Base-by-base conservation (phyloP, 2,113 vertebrate species). In the Amphiprion ocellaris region DNA sequence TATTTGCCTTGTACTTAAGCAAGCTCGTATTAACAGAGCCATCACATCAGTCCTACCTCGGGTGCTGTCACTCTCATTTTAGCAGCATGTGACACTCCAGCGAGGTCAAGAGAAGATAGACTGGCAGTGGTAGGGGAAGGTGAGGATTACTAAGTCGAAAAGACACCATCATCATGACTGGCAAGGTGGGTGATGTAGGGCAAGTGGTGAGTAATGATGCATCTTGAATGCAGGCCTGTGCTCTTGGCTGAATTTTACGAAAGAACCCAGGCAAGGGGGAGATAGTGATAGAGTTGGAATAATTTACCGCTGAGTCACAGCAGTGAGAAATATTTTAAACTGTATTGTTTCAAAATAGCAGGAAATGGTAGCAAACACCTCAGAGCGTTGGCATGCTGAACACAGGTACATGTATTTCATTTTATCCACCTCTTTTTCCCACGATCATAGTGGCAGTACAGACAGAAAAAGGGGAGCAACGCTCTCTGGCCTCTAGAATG, bases 161-260 rank as follows among this genome's bases (percentile, higher is more conserved):
- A 79, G 74, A 79, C 80, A 82, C 77, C 52, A 74, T 83, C 46
- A 77, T 74, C 83, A 79, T 9, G 53, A 86, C 81, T 53, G 78
- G 80, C 80, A 86, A 82, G 76, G 87, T 84, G 75, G 69, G 55
- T 87, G 81, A 89, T 88, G 73, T 83, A 79, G 90, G 65, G 69
- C 50, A 72, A 84, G 82, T 33, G 49, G 82, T 92, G 89, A 92
- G 84, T 90, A 89, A 87, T 75, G 76, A 82, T 77, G 68, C 74
- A 70, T 65, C 52, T 73, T 39, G 79, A 92, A 91, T 92, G 87
- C 87, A 88, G 90, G 92, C 91, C 90, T 91, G 78, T 53, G 81
- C 78, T 83, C 79, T 78, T 75, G 58, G 69, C 65, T 84, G 69
- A 82, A 78, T 78, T 87, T 71, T 55, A 84, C 37, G 11, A 74